Conservation (phyloP, 2,888 invertebrate species). For the Catocala sponsa region DNA sequence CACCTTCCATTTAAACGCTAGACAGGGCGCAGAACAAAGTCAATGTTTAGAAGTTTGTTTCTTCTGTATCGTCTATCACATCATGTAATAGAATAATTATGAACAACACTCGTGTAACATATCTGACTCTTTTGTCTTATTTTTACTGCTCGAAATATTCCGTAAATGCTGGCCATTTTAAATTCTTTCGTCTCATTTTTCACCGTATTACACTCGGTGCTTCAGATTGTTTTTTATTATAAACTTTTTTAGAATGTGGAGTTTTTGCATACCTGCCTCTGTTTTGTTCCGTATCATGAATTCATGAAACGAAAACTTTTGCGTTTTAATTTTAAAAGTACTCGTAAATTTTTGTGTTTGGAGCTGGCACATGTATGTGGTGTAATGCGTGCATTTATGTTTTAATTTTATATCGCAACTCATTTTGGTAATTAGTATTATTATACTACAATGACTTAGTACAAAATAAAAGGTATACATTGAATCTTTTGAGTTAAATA, state of each 20-base stretch:
- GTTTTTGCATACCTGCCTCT: slow-evolving; percentile 71
- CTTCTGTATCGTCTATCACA: slow-evolving; percentile 13
- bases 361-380: slow-evolving; percentile 26
- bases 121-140: slow-evolving; percentile 45
- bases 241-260: slow-evolving; percentile 73
- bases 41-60: slow-evolving; percentile 18
- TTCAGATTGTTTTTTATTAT: slow-evolving; percentile 76
- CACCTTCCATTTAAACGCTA: slow-evolving; percentile 13
- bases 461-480: not conserved
- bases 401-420: slow-evolving; percentile 36
- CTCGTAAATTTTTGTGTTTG: slow-evolving; percentile 53
- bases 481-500: not conserved
- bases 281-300: slow-evolving; percentile 76
- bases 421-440: slow-evolving; percentile 23
- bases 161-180: slow-evolving; percentile 71
- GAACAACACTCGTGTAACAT: slow-evolving; percentile 41
- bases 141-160: slow-evolving; percentile 61
- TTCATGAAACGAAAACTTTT: slow-evolving; percentile 69
- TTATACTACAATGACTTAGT: not conserved
- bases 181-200: slow-evolving; percentile 75
- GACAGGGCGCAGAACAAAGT: slow-evolving; percentile 12
- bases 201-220: slow-evolving; percentile 70
- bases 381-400: slow-evolving; percentile 35
- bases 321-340: slow-evolving; percentile 64
- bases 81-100: slow-evolving; percentile 46